Conservation (phyloP, 2,113 vertebrate genomes). For the Phodopus roborovskii region DNA sequence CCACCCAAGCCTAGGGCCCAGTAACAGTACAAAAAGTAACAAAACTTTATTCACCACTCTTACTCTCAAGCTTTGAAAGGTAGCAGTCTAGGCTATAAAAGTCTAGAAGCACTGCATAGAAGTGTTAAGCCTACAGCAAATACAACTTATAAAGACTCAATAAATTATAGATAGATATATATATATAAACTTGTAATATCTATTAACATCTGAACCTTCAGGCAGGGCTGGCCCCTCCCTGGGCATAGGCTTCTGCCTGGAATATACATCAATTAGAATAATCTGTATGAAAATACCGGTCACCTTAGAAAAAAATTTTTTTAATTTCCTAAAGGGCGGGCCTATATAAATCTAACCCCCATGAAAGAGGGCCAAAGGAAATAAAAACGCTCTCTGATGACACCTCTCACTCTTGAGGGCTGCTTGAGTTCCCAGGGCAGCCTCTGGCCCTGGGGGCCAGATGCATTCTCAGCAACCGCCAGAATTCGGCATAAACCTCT, state of each 20-base stretch:
- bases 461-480: conserved; percentile 85
- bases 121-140: conserved; percentile 90
- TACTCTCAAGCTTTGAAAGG: conserved; percentile 85
- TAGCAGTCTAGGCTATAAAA: conserved; percentile 86
- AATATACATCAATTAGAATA: conserved; percentile 86
- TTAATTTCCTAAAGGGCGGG: conserved; percentile 82
- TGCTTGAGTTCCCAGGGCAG: neutral
- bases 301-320: conserved; percentile 60
- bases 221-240: conserved; percentile 81
- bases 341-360: conserved; percentile 87
- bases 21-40: conserved; percentile 85
- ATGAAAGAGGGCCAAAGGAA: conserved; percentile 61
- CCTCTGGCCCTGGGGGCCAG: conserved; percentile 39
- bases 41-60: conserved; percentile 77
- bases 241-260: conserved; percentile 80
- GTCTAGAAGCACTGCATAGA: conserved; percentile 88
- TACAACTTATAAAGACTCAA: conserved; percentile 90
- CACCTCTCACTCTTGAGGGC: conserved; percentile 84
- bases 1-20: conserved; percentile 82
- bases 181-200: conserved; percentile 87
- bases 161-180: conserved; percentile 88
- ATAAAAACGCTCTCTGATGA: conserved; percentile 66
- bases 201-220: conserved; percentile 85
- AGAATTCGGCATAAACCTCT: conserved; percentile 86
- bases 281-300: conserved; percentile 87